Evolutionary conservation across 2,888 invertebrate genomes (phyloP).

Genomic region (Podabrus alpinus): DNA sequence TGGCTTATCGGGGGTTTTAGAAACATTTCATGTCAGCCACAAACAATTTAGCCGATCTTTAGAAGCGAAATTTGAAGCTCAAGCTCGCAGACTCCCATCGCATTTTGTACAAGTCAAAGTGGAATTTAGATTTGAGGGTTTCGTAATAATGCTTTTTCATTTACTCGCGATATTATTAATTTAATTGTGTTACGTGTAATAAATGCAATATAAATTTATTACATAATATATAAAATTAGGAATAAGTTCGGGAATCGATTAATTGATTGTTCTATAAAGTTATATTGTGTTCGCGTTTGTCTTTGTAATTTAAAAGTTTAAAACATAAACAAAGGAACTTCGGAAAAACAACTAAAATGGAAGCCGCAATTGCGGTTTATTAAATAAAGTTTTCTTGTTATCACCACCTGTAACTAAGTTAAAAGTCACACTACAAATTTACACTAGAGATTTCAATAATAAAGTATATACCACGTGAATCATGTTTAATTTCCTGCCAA

Average conservation of each 20-base stretch:
- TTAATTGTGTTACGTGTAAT: too few species aligned
- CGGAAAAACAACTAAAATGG: not conserved
- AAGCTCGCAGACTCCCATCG: not conserved
- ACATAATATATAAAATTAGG: too few species aligned
- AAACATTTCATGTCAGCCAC: slow-evolving; percentile 18
- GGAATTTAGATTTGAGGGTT: not conserved
- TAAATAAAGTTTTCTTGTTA: not conserved
- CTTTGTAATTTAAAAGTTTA: not conserved
- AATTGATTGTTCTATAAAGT: not conserved
- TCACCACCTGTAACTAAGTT: not conserved
- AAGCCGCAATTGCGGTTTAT: not conserved
- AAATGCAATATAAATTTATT: too few species aligned
- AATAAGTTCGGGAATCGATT: not conserved
- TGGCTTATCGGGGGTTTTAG: slow-evolving; percentile 15
- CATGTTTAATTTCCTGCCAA: not conserved
- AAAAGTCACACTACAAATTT: not conserved
- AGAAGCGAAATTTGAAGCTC: slow-evolving; percentile 17
- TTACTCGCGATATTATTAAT: not conserved
- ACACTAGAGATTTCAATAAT: not conserved
- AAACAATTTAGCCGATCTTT: slow-evolving; percentile 16
- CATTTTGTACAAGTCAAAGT: not conserved
- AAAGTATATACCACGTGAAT: not conserved
- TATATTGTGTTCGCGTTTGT: not conserved
- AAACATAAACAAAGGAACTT: not conserved
- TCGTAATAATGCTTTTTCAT: not conserved